phyloP scores from a whole-genome alignment of 2,888 invertebrate species.

The Eilema sororculum region DNA sequence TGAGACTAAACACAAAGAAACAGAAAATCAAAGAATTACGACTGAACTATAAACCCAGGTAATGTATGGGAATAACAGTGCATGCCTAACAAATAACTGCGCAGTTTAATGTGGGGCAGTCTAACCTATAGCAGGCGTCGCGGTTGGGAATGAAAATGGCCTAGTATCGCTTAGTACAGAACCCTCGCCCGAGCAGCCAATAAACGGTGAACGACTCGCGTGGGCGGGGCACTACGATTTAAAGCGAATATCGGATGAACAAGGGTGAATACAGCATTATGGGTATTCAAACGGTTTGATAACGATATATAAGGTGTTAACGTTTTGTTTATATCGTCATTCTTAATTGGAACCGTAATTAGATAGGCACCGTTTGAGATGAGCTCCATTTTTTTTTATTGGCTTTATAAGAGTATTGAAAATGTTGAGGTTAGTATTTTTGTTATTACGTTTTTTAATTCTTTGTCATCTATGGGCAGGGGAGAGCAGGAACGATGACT shows the following conservation, averaged over 20 bases:
- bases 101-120: conserved; percentile 22
- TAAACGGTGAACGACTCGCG: conserved; percentile 68
- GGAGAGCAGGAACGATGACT: too few species aligned
- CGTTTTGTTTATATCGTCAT: conserved; percentile 2
- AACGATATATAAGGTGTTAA: conserved; percentile 5
- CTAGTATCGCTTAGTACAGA: conserved; percentile 57
- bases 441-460: too few species aligned
- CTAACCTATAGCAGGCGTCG: conserved; percentile 41
- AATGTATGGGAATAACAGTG: conserved; percentile 7
- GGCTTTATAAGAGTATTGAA: background rate
- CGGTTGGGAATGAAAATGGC: conserved; percentile 43
- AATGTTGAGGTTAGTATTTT: too few species aligned
- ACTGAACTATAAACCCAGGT: background rate
- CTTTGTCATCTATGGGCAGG: too few species aligned
- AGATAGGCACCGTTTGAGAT: background rate
- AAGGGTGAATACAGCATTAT: conserved; percentile 42
- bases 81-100: conserved; percentile 17
- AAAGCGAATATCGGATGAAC: conserved; percentile 55
- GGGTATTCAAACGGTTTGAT: conserved; percentile 32
- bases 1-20: background rate
- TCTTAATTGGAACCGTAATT: background rate
- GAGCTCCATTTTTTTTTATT: background rate
- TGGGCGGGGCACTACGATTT: conserved; percentile 67
- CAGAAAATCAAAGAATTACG: background rate
- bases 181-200: conserved; percentile 63